Evolutionary conservation across 2,888 invertebrate genomes (phyloP).

Genomic region (Agrochola litura): DNA sequence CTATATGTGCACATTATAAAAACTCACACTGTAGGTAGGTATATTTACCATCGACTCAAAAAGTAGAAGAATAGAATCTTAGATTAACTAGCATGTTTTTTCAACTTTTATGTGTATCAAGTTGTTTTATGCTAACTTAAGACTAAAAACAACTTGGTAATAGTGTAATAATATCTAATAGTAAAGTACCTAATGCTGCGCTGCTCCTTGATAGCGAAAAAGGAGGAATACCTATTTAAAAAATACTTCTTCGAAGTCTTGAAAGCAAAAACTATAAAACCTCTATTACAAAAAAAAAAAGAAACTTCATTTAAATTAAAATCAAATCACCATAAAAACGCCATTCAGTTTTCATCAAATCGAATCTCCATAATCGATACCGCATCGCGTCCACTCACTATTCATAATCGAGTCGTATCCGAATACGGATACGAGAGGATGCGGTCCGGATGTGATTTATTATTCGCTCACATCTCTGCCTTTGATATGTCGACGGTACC

Average conservation of each 20-base stretch:
- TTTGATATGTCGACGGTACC: conserved; percentile 41
- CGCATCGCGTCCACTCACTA: conserved; percentile 16
- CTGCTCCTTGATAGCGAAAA: neutral
- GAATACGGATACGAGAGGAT: conserved; percentile 34
- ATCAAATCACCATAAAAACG: conserved; percentile 11
- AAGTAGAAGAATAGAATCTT: neutral
- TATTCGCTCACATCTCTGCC: conserved; percentile 48
- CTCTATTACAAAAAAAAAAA: neutral
- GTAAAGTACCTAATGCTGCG: neutral
- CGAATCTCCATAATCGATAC: conserved; percentile 43
- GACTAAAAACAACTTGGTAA: neutral
- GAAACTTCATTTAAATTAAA: neutral
- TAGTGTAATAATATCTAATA: neutral
- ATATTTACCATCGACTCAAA: neutral
- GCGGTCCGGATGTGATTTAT: conserved; percentile 62
- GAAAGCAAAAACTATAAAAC: neutral
- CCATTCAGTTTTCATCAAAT: conserved; percentile 14
- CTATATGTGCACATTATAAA: too few species aligned
- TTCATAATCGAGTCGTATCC: conserved; percentile 52
- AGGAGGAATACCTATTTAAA: neutral
- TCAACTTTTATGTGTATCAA: neutral
- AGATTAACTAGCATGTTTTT: neutral
- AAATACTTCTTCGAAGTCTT: neutral
- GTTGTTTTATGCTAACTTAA: neutral
- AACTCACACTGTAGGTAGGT: too few species aligned